Evolutionary conservation across 2,113 vertebrate genomes (phyloP).

Genomic region (Malurus alboscapulatus): DNA sequence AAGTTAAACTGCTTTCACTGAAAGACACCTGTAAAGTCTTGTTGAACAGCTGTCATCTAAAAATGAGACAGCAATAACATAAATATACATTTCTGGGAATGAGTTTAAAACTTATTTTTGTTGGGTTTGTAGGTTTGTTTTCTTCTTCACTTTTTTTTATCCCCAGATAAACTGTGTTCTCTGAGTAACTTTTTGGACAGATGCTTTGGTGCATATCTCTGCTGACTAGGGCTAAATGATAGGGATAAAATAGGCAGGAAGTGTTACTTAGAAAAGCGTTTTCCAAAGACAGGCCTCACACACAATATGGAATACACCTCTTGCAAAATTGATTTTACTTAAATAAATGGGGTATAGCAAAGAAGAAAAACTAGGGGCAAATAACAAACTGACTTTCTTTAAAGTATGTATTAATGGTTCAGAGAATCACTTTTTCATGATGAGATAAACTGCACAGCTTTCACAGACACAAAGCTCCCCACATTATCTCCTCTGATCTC

Average conservation of each 20-base stretch:
- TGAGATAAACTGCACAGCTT: neutral
- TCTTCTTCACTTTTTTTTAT: rapidly evolving
- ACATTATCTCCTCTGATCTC: neutral
- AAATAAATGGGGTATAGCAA: neutral
- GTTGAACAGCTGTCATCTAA: neutral
- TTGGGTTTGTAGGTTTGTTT: rapidly evolving
- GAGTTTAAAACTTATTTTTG: neutral
- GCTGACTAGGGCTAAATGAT: neutral
- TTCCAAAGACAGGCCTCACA: neutral
- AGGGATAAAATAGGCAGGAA: neutral
- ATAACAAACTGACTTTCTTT: neutral
- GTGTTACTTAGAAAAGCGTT: neutral
- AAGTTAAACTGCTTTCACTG: neutral
- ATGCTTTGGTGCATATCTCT: neutral
- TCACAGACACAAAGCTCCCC: neutral
- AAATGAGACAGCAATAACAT: neutral
- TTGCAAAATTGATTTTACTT: neutral
- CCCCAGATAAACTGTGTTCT: neutral
- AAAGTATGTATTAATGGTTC: neutral
- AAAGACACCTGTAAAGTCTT: neutral
- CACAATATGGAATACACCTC: neutral
- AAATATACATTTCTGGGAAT: neutral
- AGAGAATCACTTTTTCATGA: neutral
- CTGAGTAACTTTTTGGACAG: neutral
- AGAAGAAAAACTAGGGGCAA: neutral